These are phyloP conservation scores for Adelosebastes latens DNA, from an alignment of 2,797 vertebrate genomes.

Conservation along the genomic window DNA sequence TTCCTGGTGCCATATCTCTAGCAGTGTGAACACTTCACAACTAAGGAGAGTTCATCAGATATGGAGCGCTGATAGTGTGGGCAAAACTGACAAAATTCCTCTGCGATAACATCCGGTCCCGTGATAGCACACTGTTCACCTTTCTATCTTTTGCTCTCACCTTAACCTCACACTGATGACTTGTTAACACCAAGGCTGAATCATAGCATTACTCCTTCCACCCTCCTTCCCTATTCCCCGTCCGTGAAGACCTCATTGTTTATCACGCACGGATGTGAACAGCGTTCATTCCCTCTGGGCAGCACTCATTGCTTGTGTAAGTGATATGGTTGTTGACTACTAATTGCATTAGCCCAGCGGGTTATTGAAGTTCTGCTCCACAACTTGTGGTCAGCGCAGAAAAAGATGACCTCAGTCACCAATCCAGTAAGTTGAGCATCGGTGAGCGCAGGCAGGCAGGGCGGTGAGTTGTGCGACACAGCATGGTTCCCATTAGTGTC, in stretches of 20 bases:
- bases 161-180: conserved; percentile 31
- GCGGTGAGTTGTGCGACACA: conserved; percentile 52
- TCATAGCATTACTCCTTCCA: conserved; percentile 18
- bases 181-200: conserved; percentile 48
- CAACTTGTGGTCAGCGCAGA: conserved; percentile 67
- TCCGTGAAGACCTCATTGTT: conserved; percentile 52
- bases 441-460: conserved; percentile 30
- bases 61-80: conserved; percentile 31
- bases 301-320: conserved; percentile 58
- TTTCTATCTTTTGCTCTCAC: conserved; percentile 21
- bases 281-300: conserved; percentile 33
- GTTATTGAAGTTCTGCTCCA: conserved; percentile 74
- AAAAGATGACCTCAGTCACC: conserved; percentile 68
- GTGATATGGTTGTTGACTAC: conserved; percentile 70
- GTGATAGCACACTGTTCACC: conserved; percentile 39
- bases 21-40: conserved; percentile 40
- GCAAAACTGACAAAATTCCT: conserved; percentile 28
- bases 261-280: conserved; percentile 19
- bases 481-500: conserved; percentile 79
- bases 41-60: conserved; percentile 51
- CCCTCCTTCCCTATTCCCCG: not conserved
- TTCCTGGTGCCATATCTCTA: conserved; percentile 43
- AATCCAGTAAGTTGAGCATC: conserved; percentile 59
- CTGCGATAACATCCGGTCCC: conserved; percentile 43
- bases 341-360: conserved; percentile 80